These are phyloP conservation scores for Carapus acus DNA, from an alignment of 2,797 vertebrate genomes.

Conservation along the genomic window DNA sequence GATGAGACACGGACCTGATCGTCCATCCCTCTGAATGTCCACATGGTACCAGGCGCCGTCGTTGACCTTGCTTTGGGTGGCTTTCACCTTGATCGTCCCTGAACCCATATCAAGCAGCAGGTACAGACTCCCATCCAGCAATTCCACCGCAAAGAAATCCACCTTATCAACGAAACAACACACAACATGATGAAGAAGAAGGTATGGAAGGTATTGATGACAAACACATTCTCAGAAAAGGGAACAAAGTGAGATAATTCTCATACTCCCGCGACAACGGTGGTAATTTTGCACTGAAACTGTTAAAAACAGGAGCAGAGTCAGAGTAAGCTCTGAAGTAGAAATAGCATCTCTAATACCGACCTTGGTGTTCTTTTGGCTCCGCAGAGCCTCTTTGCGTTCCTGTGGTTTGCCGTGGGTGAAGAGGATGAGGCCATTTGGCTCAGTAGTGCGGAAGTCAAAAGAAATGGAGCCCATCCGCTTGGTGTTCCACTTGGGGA, in stretches of 20 bases:
- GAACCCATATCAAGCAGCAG: slow-evolving; percentile 97
- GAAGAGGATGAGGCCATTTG: slow-evolving; percentile 96
- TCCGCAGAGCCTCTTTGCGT: slow-evolving; percentile 82
- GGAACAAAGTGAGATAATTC: too few species aligned
- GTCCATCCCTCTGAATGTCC: slow-evolving; percentile 95
- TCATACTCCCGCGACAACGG: too few species aligned
- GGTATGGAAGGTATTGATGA: too few species aligned
- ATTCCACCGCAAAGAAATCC: slow-evolving; percentile 97
- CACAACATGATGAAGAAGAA: too few species aligned
- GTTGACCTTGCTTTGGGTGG: slow-evolving; percentile 95
- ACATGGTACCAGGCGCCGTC: slow-evolving; percentile 98
- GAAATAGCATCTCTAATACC: too few species aligned
- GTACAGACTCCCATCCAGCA: slow-evolving; percentile 92
- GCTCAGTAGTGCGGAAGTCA: slow-evolving; percentile 94
- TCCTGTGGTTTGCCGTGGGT: slow-evolving; percentile 96
- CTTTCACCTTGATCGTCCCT: slow-evolving; percentile 97
- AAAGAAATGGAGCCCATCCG: slow-evolving; percentile 98
- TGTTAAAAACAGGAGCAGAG: too few species aligned
- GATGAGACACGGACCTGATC: slow-evolving; percentile 81
- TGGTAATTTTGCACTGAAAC: too few species aligned
- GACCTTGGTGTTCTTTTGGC: slow-evolving; percentile 86
- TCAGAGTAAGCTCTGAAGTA: too few species aligned
- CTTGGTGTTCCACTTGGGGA: slow-evolving; percentile 99
- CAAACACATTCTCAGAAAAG: too few species aligned
- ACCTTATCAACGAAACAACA: slow-evolving; percentile 61